Evolutionary conservation across 2,888 invertebrate species (phyloP).

Genomic region (Geophilus truncorum): DNA sequence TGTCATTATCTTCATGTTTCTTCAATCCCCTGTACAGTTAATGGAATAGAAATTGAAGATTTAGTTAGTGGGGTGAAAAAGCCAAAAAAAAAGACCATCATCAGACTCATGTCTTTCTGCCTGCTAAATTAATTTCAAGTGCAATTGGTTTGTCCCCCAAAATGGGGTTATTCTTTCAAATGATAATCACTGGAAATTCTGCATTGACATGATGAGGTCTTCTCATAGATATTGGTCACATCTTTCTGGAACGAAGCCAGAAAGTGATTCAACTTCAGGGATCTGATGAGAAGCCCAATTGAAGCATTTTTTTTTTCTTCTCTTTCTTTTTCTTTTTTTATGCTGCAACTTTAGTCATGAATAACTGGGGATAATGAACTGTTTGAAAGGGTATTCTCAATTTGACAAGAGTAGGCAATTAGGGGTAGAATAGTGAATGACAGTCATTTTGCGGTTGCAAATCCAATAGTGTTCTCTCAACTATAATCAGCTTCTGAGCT

Average conservation of each 20-base stretch:
- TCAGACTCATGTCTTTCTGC: not conserved
- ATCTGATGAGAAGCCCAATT: not conserved
- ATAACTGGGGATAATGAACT: conserved; percentile 7
- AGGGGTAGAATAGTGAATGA: not conserved
- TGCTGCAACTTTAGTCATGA: not conserved
- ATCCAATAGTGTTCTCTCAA: not conserved
- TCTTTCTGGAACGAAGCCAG: not conserved
- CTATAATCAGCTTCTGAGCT: not conserved
- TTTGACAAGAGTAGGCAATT: conserved; percentile 11
- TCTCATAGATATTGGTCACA: not conserved
- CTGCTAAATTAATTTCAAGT: not conserved
- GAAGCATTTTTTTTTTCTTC: not conserved
- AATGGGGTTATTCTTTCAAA: not conserved
- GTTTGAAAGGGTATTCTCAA: not conserved
- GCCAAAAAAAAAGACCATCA: not conserved
- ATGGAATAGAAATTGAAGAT: not conserved
- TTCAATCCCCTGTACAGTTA: not conserved
- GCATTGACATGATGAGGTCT: not conserved
- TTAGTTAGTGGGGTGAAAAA: not conserved
- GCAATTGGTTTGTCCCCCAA: not conserved
- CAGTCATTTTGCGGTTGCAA: conserved; percentile 16
- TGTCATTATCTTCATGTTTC: not conserved
- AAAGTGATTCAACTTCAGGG: not conserved
- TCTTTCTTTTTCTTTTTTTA: not conserved
- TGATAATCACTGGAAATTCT: not conserved